Conservation (phyloP, 2,797 vertebrate genomes). For the Agapornis canus region DNA sequence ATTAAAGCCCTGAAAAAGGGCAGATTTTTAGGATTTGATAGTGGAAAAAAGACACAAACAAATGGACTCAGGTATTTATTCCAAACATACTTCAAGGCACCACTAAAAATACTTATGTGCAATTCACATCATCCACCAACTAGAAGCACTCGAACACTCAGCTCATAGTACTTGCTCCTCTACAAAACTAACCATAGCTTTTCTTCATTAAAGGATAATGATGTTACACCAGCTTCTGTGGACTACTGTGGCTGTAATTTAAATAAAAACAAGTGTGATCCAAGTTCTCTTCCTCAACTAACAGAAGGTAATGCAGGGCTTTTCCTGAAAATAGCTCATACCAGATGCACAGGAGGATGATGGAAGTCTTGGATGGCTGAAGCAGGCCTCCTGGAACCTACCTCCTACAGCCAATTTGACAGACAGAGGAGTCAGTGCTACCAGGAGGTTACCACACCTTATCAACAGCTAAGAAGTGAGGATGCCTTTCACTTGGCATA, state of each 20-base stretch:
- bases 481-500: accelerated
- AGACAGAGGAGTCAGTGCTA: background rate
- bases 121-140: background rate
- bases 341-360: background rate
- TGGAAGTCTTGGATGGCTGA: background rate
- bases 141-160: background rate
- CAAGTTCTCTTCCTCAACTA: background rate
- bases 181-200: background rate
- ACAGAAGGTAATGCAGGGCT: background rate
- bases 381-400: background rate
- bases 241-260: background rate
- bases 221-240: background rate
- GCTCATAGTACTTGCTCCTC: background rate
- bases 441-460: background rate
- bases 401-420: background rate
- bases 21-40: background rate
- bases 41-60: background rate
- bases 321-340: background rate
- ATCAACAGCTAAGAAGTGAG: accelerated
- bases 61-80: background rate
- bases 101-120: background rate
- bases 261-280: background rate
- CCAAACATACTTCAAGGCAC: background rate
- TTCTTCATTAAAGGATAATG: background rate
- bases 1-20: background rate